These are phyloP conservation scores for Otocyon megalotis DNA, from an alignment of 2,113 vertebrate genomes.

Conservation along the genomic window DNA sequence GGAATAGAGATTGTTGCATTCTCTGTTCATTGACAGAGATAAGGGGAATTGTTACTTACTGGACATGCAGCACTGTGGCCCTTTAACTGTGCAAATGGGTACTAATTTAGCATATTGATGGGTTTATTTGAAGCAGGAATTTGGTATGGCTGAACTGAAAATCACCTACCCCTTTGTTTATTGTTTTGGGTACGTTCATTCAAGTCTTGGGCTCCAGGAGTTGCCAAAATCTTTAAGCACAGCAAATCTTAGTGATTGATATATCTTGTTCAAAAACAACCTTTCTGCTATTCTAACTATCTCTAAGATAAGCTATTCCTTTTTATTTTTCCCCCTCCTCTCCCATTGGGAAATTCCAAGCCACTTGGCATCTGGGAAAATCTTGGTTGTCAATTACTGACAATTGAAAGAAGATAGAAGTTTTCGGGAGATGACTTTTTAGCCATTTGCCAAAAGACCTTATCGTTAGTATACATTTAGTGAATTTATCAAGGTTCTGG, in stretches of 20 bases:
- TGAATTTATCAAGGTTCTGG: neutral
- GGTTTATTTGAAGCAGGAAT: neutral
- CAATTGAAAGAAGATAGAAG: conserved; percentile 19
- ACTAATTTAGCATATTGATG: neutral
- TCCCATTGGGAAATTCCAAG: neutral
- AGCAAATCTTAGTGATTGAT: neutral
- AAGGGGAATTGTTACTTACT: neutral
- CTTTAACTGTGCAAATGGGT: neutral
- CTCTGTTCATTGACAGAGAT: neutral
- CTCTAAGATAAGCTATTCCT: neutral
- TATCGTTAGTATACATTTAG: neutral
- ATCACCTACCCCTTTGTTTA: neutral
- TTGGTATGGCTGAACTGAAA: neutral
- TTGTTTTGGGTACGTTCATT: neutral
- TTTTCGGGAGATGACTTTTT: neutral
- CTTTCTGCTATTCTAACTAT: neutral
- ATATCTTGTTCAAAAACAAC: neutral
- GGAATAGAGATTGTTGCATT: neutral
- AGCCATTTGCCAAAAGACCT: neutral
- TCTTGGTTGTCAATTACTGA: conserved; percentile 44
- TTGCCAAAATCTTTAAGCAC: neutral
- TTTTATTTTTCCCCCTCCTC: neutral
- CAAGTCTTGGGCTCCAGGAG: neutral
- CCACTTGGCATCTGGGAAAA: neutral
- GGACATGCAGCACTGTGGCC: neutral